Base-by-base conservation (phyloP, 30 jellyfish, hydroid and myxozoan species). In the Phacellophora camtschatica region DNA sequence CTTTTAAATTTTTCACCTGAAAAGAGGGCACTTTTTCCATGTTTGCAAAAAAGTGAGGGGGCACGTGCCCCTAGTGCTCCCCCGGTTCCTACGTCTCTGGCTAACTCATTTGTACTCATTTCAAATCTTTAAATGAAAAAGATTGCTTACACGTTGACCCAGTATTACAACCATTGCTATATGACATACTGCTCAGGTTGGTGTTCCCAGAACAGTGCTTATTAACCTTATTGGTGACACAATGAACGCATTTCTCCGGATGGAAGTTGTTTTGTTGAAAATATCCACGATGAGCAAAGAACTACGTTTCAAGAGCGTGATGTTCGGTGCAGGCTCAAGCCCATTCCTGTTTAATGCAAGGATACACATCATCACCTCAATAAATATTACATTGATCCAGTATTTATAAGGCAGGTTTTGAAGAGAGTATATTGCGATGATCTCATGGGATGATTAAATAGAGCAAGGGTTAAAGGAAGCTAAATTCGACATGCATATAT, bases 281-380 rank as follows among this genome's bases (percentile, higher is more conserved):
- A 19, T 64, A 22, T 80, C 51, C 48, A 62, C 48, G 28, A 16
- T 39, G 51, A 22, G 86, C 27, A 33, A 25, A 39, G 49, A 27
- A 41, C 71, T 15, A 30, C 82, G 86, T 13, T 77, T 77, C 41
- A 39, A 25, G 9, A 77, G 76, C 33, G 82, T 77, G 27, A 30
- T 51, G 23, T 77, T 55, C 42, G 85, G 69, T 27, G 67, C 57
- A 55, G 66, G 70, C 13, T 37, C 89, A 39, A 30, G 84, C 37
- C 89, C 84, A 20, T 77, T 77, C 69, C 68, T 77, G 34, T 86
- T 77, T 31, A 51, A 45, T 32, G 89, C 89, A 53, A 59, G 71
- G 15, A 9, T 75, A 10, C n/a, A n/a, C 78, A 55, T 48, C 67
- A 51, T 24, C 89, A 77, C 69, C 19, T 77, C 27, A 24, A 25